Evolutionary conservation across 2,797 vertebrate genomes (phyloP).

Genomic region (Diplodus sargus): DNA sequence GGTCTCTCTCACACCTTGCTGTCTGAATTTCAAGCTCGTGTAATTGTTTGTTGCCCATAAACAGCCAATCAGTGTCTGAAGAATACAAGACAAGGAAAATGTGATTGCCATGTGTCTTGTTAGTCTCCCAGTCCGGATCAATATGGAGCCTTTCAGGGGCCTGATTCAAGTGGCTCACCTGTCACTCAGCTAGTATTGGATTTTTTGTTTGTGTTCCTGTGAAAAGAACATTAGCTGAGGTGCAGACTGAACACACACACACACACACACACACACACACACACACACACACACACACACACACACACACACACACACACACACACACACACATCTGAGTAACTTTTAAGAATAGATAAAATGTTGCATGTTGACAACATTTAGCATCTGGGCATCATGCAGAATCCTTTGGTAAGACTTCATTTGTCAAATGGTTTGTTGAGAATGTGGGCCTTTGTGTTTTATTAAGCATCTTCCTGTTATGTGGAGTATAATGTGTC

Average conservation of each 20-base stretch:
- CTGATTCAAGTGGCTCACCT: constrained; percentile 42
- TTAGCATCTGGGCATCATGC: neutral
- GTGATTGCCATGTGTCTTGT: constrained; percentile 45
- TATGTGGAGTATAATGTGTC: neutral
- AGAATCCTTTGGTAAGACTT: neutral
- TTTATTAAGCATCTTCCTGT: neutral
- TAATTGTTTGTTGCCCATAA: constrained; percentile 52
- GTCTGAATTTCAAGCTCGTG: constrained; percentile 21
- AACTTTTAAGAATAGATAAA: constrained; percentile 25
- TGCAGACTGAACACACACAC: neutral
- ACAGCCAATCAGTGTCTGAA: constrained; percentile 57
- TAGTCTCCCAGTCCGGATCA: constrained; percentile 58
- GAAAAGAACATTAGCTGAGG: constrained; percentile 30
- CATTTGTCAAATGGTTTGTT: neutral
- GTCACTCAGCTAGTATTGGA: constrained; percentile 58
- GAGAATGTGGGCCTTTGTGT: neutral
- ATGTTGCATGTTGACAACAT: constrained; percentile 14
- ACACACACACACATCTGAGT: neutral
- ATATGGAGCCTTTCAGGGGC: constrained; percentile 44
- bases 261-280: neutral
- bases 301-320: neutral
- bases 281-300: neutral
- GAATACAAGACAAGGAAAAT: constrained; percentile 40
- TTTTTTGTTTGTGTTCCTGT: constrained; percentile 50
- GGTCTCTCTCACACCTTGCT: constrained; percentile 7